Conservation (phyloP, 2,888 invertebrate genomes). For the Lordiphosa andalusiaca region DNA sequence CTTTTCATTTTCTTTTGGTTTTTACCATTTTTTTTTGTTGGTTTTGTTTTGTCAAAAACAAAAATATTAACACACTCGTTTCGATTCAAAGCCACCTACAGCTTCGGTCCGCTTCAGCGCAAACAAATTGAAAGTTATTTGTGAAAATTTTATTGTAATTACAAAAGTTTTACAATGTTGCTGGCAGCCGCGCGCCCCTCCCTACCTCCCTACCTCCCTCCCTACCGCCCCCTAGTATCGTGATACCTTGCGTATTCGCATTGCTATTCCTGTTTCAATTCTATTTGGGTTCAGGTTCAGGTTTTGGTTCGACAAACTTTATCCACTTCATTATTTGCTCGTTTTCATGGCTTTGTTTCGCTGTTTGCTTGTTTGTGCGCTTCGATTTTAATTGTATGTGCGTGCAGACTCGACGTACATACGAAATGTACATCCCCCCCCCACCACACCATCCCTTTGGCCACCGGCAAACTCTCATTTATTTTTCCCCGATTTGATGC, state of each 20-base stretch:
- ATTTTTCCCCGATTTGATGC: constrained; percentile 4
- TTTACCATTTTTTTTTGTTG: constrained; percentile 1
- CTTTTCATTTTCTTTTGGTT: constrained; percentile 49
- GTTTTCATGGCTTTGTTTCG: constrained; percentile 68
- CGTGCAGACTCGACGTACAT: constrained; percentile 10
- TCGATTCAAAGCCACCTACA: constrained; percentile 22
- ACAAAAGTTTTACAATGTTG: constrained; percentile 69
- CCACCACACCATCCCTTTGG: background rate
- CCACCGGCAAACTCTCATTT: too few species aligned
- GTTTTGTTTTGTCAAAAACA: constrained; percentile 23
- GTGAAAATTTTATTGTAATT: constrained; percentile 74
- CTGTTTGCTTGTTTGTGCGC: constrained; percentile 46
- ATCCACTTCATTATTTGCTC: constrained; percentile 74
- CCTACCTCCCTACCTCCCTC: background rate
- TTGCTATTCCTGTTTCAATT: constrained; percentile 32
- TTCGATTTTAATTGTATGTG: constrained; percentile 69
- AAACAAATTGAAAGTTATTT: constrained; percentile 69
- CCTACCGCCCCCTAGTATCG: background rate
- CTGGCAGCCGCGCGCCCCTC: constrained; percentile 30
- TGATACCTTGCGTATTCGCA: constrained; percentile 10
- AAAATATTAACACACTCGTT: constrained; percentile 51
- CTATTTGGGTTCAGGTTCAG: constrained; percentile 40
- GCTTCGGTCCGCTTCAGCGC: background rate
- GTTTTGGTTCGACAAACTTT: constrained; percentile 53
- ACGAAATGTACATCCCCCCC: background rate